Base-by-base conservation (phyloP, 2,797 vertebrate species). In the Kryptolebias ocellatus region DNA sequence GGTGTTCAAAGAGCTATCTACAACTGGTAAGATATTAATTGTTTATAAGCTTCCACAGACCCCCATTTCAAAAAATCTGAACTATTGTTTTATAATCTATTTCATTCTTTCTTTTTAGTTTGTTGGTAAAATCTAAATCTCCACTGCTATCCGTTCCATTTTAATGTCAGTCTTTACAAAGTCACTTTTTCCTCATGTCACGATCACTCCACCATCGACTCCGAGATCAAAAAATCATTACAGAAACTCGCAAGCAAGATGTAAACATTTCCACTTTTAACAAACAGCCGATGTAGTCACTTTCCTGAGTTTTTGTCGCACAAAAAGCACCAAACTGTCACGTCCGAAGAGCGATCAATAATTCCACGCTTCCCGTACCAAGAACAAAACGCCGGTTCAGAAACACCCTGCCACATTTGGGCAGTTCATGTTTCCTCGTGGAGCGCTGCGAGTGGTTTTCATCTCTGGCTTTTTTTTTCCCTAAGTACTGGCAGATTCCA, bases 321-420 rank as follows among this genome's bases (percentile, higher is more conserved):
- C 27, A 34, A 64, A 53, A 63, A 3, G 68, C 15, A 49, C 29
- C 60, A 65, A 46, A 7, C 52, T 52, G 51, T 29, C 54, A 17
- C 50, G 14, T 52, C 58, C 65, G 2, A 28, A 4, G 29, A 60
- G 14, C 55, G 60, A 78, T 62, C 60, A 55, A 53, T 31, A 29
- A 66, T 31, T 28, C 37, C 60, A 28, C 7, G 47, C 24, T 39
- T 54, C 49, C 20, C 61, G 12, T 17, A 31, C 12, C 28, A 65
- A 65, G 67, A 27, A 62, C n/a, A 69, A 71, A 53, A 61, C 52
- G 46, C 54, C 55, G 46, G 64, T 59, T 37, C 66, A 64, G 53
- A 63, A 24, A 56, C 50, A 60, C 50, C 27, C 58, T 67, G 44
- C 31, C 59, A 39, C 28, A 51, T 45, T 27, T 65, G 57, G 59